A percentile compares a stretch with the other conserved stretches of the same genome.
These are phyloP conservation scores for Stegodyphus dumicola DNA, from an alignment of 1,140 invertebrate species.

Conservation along the genomic window DNA sequence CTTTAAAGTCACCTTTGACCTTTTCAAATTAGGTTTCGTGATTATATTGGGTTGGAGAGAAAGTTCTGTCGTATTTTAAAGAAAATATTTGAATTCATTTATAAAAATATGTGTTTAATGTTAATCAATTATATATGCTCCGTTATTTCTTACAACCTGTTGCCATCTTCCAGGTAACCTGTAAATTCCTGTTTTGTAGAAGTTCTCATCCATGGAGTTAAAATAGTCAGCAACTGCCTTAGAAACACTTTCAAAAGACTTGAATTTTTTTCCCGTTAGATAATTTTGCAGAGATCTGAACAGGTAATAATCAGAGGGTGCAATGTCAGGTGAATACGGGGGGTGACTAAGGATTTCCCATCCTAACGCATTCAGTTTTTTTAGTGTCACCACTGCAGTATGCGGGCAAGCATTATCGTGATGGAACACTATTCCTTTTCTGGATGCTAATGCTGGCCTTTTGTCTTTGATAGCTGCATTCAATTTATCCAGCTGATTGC, in stretches of 20 bases:
- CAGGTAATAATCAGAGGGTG: slow-evolving; percentile 66
- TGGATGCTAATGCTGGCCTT: slow-evolving; percentile 15
- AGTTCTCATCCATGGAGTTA: too few relatives aligned
- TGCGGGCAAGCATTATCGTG: slow-evolving; percentile 30
- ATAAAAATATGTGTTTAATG: too few relatives aligned
- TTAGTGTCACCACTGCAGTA: not conserved
- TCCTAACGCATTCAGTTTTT: not conserved
- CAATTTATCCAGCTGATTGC: slow-evolving; percentile 31
- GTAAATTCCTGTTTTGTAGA: too few relatives aligned
- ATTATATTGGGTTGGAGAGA: too few relatives aligned
- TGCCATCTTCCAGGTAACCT: too few relatives aligned
- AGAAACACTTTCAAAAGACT: not conserved
- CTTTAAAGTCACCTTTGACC: too few relatives aligned
- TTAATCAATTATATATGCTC: too few relatives aligned
- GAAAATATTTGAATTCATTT: too few relatives aligned
- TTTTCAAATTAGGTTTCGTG: too few relatives aligned
- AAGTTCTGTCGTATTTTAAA: too few relatives aligned
- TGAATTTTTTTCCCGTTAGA: slow-evolving; percentile 14
- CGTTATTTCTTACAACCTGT: too few relatives aligned
- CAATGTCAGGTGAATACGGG: slow-evolving; percentile 66
- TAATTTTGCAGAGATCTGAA: slow-evolving; percentile 62
- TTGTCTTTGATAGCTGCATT: slow-evolving; percentile 37
- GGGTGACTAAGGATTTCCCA: slow-evolving; percentile 67
- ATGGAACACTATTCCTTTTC: slow-evolving; percentile 42
- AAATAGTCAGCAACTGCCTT: not conserved